These are phyloP conservation scores for Centropristis striata DNA, from an alignment of 2,113 vertebrate species.

Conservation along the genomic window DNA sequence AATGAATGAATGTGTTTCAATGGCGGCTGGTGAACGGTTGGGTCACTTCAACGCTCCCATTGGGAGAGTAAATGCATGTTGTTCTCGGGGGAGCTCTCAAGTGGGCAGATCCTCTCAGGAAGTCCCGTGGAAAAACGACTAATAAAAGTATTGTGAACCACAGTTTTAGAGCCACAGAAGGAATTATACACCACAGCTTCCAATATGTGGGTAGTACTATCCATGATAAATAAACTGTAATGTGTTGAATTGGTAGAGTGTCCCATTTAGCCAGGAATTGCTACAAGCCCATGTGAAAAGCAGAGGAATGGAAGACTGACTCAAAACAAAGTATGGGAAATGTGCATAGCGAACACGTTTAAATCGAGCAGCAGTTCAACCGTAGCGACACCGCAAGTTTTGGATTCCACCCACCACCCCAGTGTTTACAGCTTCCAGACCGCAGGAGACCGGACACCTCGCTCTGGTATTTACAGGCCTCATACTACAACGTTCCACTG, in stretches of 20 bases:
- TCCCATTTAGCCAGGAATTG: not conserved
- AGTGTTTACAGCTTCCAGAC: constrained; percentile 70
- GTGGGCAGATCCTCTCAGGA: no score
- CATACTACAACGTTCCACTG: constrained; percentile 13
- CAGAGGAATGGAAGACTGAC: not conserved
- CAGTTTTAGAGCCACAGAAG: not conserved
- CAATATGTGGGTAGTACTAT: not conserved
- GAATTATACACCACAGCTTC: not conserved
- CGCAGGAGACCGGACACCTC: constrained; percentile 59
- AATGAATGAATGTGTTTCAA: no score
- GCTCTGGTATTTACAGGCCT: constrained; percentile 63
- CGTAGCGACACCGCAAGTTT: constrained; percentile 22
- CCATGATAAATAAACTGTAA: not conserved
- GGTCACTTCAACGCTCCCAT: no score
- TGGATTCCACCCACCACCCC: constrained; percentile 50
- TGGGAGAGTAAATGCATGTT: no score
- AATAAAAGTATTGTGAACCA: not conserved
- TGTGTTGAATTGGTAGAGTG: not conserved
- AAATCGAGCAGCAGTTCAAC: constrained; percentile 29
- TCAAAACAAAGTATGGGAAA: constrained; percentile 30
- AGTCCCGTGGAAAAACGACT: no score
- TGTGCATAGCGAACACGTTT: constrained; percentile 6
- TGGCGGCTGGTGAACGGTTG: no score
- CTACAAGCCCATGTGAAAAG: not conserved
- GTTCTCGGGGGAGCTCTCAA: no score